Base-by-base conservation (phyloP, 2,888 invertebrate genomes). In the Diachrysia chrysitis region DNA sequence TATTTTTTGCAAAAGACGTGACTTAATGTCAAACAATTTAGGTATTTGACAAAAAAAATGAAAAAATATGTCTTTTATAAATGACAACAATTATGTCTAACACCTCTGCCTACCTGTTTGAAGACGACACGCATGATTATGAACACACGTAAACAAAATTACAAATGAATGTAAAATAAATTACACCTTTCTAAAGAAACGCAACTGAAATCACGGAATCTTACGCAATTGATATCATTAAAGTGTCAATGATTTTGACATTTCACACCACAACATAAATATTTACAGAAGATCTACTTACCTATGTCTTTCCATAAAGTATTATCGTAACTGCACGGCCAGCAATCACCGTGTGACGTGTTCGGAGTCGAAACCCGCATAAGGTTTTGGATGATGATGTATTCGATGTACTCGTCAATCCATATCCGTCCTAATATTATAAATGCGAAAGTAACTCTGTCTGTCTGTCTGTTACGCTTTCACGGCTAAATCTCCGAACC, bases 231-330 rank as follows among this genome's bases (percentile, higher is more conserved):
- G 7, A n/a, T 42, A 42, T 42, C 42, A 42, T n/a, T 42, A 42
- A n/a, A 42, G 42, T 42, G 42, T 42, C 42, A 42, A 42, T 42
- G n/a, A n/a, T 42, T 42, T 42, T 42, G 42, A 42, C 42, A 42
- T 42, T 42, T 42, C 6, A 42, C 6, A 42, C 6, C 42, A n/a
- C n/a, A n/a, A 5, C n/a, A n/a, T 4, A 42, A 42, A 5, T 42
- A n/a, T 42, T 42, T 16, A n/a, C n/a, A 42, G 42, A 42, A 42
- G 6, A 42, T n/a, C n/a, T 42, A 42, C n/a, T 42, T 42, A 6
- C 4, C 14, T 37, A 16, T 42, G 14, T 10, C 32, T 6, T 37
- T 37, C 37, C 14, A 37, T 3, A 16, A 16, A 37, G 5, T 37
- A 37, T 37, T 32, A 32, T 32, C 1, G 7, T 6, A 10, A 32